phyloP scores from a whole-genome alignment of 2,888 invertebrate species.

The Achlya flavicornis region DNA sequence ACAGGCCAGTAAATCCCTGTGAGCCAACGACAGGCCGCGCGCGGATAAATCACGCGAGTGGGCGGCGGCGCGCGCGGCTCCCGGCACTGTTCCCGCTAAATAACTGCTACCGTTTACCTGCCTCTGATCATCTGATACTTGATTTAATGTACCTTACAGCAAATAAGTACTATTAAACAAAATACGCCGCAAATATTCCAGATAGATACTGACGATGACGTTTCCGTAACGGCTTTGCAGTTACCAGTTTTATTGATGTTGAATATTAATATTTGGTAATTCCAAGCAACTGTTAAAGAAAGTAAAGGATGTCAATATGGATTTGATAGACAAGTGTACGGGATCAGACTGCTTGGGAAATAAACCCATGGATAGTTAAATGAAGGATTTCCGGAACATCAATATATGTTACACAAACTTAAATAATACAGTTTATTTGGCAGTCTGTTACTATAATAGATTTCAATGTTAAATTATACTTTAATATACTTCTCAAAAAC shows the following conservation, averaged over 20 bases:
- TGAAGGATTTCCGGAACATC: too few relatives aligned
- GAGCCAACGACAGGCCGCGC: slow-evolving; percentile 44
- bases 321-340: not conserved
- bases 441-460: too few relatives aligned
- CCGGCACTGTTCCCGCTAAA: slow-evolving; percentile 64
- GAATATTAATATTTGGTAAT: not conserved
- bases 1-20: slow-evolving; percentile 68
- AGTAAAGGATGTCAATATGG: not conserved
- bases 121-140: slow-evolving; percentile 80
- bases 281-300: not conserved
- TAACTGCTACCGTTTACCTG: slow-evolving; percentile 82
- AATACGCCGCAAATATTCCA: slow-evolving; percentile 11
- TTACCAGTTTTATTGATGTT: too few relatives aligned
- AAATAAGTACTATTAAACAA: slow-evolving; percentile 32
- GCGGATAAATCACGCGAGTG: slow-evolving; percentile 78
- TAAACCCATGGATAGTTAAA: not conserved
- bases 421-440: too few relatives aligned
- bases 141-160: slow-evolving; percentile 73
- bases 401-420: too few relatives aligned
- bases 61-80: slow-evolving; percentile 60
- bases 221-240: not conserved
- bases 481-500: not conserved
- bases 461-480: too few relatives aligned
- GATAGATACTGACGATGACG: not conserved
- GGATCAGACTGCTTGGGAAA: not conserved